Percentiles rank a stretch among this genome's conserved stretches.
Conservation (phyloP, 2,797 vertebrate genomes). For the Arnoldichthys spilopterus region DNA sequence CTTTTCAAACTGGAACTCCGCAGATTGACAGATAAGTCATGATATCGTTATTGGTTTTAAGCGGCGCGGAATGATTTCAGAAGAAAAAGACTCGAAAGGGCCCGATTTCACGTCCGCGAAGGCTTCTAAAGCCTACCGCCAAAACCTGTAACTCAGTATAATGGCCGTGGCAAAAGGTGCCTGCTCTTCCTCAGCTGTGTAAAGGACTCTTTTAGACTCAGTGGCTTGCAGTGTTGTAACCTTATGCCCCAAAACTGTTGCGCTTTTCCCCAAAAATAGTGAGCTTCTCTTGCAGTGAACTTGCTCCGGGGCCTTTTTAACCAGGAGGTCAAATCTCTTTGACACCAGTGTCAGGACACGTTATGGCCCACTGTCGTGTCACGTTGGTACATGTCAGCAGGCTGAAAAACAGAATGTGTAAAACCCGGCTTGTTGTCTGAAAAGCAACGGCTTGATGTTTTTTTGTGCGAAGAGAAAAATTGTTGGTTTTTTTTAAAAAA, state of each 20-base stretch:
- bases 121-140: too few relatives aligned
- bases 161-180: background rate
- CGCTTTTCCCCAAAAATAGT: conserved; percentile 40
- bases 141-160: background rate
- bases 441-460: background rate
- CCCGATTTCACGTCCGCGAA: conserved; percentile 16
- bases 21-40: conserved; percentile 46
- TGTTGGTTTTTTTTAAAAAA: background rate
- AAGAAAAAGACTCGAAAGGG: background rate
- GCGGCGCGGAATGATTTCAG: conserved; percentile 13
- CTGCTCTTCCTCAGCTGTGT: background rate
- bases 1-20: conserved; percentile 20
- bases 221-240: background rate
- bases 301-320: conserved; percentile 24
- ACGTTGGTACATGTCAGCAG: conserved; percentile 16
- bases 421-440: background rate
- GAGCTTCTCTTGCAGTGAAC: conserved; percentile 13
- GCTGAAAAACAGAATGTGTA: background rate
- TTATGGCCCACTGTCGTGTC: conserved; percentile 42
- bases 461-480: conserved; percentile 13
- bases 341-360: conserved; percentile 42
- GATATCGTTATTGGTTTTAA: conserved; percentile 42
- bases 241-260: conserved; percentile 20
- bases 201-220: background rate
- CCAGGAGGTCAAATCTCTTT: conserved; percentile 52